Base-by-base conservation (phyloP, 2,797 vertebrate genomes). In the Zenarchopterus dispar region DNA sequence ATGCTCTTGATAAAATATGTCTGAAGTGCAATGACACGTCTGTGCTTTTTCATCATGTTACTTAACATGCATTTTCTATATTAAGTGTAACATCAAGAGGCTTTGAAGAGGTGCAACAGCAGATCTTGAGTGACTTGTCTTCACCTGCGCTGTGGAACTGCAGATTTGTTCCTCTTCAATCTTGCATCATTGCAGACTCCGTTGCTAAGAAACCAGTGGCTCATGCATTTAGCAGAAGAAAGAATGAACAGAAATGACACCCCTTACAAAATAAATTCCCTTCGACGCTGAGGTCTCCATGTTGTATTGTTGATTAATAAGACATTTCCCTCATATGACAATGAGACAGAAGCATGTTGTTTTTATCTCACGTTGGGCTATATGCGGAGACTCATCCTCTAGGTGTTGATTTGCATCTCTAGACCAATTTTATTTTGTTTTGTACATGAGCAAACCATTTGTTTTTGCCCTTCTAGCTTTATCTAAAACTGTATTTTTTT, bases 141-240 rank as follows among this genome's bases (percentile, higher is more conserved):
- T 87, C 87, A 89, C 89, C 91, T 93, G 84, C 78, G 68, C 82
- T 65, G 79, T 81, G 84, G 84, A 87, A 81, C 91, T 90, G 90
- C 93, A 89, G 86, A 89, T 90, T 82, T 76, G 65, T 80, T 90
- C 80, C 88, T 87, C 87, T 83, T 93, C 88, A 83, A 75, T 89
- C 86, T 84, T 88, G 89, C 87, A 90, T 93, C 92, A 90, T 90
- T 90, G 88, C 91, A 74, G 89, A 90, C 89, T 87, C 93, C 92
- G 94, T 94, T 94, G 94, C 94, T 93, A 93, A 92, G 94, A 74
- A 94, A 94, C 92, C 84, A 66, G 87, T 65, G 73, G 87, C 84
- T 91, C 88, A 66, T 89, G 87, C 82, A 87, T 93, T 89, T 89
- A 87, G 77, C 83, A 75, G 70, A 81, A 84, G 81, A 87, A 85